Percentiles rank a stretch among this genome's conserved stretches.
phyloP scores from a whole-genome alignment of 2,797 vertebrate species.

The Cuculus canorus region DNA sequence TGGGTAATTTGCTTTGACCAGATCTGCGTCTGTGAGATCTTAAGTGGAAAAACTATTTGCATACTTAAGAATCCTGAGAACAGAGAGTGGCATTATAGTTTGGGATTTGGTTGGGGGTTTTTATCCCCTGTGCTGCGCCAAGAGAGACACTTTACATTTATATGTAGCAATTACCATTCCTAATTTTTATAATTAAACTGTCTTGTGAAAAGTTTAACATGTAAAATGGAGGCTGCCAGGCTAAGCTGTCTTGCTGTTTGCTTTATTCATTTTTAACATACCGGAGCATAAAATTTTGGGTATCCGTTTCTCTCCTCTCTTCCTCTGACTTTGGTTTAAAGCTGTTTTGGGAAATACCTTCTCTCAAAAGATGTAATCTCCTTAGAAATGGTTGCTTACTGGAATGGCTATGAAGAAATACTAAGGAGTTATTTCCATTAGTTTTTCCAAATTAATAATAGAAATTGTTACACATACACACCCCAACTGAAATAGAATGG shows the following conservation, averaged over 20 bases:
- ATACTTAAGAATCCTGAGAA: slow-evolving; percentile 74
- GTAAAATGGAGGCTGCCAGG: not conserved
- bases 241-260: not conserved
- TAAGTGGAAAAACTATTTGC: slow-evolving; percentile 78
- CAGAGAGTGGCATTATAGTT: slow-evolving; percentile 60
- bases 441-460: not conserved
- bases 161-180: slow-evolving; percentile 55
- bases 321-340: not conserved
- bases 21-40: slow-evolving; percentile 70
- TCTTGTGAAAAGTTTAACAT: slow-evolving; percentile 24
- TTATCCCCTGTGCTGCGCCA: slow-evolving; percentile 34
- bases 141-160: slow-evolving; percentile 66
- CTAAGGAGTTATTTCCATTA: not conserved
- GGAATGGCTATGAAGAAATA: not conserved
- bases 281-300: not conserved
- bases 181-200: slow-evolving; percentile 59
- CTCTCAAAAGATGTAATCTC: not conserved
- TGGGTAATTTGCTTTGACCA: slow-evolving; percentile 77
- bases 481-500: not conserved
- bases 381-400: not conserved
- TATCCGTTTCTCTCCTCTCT: not conserved
- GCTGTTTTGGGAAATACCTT: not conserved
- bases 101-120: slow-evolving; percentile 45
- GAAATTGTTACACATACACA: not conserved
- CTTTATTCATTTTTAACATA: not conserved